Percentiles rank a stretch among this genome's conserved stretches.
phyloP scores from a whole-genome alignment of 2,113 vertebrate species.

The Malaclemys terrapin region DNA sequence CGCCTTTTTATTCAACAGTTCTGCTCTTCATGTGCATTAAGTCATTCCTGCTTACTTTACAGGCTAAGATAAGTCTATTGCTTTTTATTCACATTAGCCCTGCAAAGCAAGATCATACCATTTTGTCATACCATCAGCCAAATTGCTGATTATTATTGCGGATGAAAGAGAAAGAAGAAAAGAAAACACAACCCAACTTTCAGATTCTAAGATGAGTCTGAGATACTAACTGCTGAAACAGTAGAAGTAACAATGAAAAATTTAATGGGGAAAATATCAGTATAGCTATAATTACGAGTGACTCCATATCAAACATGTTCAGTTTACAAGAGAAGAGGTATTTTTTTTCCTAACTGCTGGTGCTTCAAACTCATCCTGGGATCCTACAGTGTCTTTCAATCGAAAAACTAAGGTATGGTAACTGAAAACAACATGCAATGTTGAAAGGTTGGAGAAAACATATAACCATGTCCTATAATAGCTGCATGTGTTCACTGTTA shows the following conservation, averaged over 20 bases:
- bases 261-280: not conserved
- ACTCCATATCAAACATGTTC: not conserved
- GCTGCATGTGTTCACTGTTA: constrained; percentile 6
- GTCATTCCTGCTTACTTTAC: not conserved
- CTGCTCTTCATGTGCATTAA: not conserved
- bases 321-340: not conserved
- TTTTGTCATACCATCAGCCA: not conserved
- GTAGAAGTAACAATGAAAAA: not conserved
- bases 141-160: not conserved
- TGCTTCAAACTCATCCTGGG: not conserved
- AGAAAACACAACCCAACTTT: not conserved
- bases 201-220: not conserved
- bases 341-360: not conserved
- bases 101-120: not conserved
- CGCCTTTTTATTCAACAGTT: not conserved
- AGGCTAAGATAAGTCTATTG: not conserved
- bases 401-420: not conserved
- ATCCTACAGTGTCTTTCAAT: not conserved
- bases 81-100: not conserved
- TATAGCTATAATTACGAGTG: not conserved
- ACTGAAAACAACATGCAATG: not conserved
- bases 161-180: not conserved
- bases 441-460: not conserved
- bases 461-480: not conserved
- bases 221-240: not conserved